Percentiles rank a stretch among this genome's conserved stretches.
Evolutionary conservation across 1,140 invertebrate genomes (phyloP).

Genomic region (Trichonephila clavipes): DNA sequence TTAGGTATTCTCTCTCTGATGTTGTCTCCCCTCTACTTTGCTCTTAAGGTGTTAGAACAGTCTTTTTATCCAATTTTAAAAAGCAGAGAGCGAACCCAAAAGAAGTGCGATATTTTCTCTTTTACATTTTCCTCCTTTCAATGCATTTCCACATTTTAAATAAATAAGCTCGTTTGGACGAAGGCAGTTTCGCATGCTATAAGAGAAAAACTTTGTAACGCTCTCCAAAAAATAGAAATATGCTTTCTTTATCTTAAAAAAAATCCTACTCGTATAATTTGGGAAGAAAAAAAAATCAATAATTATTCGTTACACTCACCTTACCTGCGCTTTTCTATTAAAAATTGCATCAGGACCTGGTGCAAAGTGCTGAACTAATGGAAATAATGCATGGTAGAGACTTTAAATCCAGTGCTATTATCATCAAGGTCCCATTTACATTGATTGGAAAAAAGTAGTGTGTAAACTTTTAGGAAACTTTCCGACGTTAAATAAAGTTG

Average conservation of each 20-base stretch:
- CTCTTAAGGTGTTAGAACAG: constrained; percentile 5
- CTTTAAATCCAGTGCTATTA: constrained; percentile 52
- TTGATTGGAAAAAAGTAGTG: constrained; percentile 27
- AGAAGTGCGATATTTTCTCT: constrained; percentile 19
- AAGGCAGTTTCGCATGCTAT: neutral
- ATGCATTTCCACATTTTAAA: constrained; percentile 13
- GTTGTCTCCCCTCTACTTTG: neutral
- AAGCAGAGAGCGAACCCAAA: neutral
- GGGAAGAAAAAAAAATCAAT: constrained; percentile 18
- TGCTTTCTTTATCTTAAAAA: neutral
- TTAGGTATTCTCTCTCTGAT: constrained; percentile 25
- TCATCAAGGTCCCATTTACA: constrained; percentile 59
- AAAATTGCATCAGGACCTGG: constrained; percentile 37
- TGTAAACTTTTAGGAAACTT: constrained; percentile 56
- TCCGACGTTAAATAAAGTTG: constrained; percentile 60
- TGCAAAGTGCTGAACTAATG: constrained; percentile 50
- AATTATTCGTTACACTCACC: constrained; percentile 27
- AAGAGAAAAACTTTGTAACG: constrained; percentile 1
- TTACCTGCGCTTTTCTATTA: neutral
- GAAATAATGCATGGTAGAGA: constrained; percentile 24
- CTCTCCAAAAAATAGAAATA: neutral
- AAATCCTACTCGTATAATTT: constrained; percentile 11
- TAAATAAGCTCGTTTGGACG: constrained; percentile 25
- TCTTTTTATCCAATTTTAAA: constrained; percentile 32
- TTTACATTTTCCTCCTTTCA: neutral